Evolutionary conservation across 1,140 invertebrate genomes (phyloP).

Genomic region (Drosophila lini): DNA sequence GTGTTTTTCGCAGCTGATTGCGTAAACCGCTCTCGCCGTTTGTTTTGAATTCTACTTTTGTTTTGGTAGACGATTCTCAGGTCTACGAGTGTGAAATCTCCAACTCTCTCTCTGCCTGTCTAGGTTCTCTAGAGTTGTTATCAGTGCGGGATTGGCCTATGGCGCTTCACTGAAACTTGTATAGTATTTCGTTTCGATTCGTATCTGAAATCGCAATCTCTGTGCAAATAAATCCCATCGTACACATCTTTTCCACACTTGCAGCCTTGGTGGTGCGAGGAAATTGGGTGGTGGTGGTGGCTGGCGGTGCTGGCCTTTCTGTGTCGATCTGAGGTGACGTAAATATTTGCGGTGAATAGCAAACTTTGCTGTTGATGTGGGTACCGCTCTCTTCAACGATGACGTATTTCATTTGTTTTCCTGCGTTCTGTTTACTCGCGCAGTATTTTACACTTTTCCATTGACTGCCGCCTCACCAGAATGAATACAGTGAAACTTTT

Average conservation of each 20-base stretch:
- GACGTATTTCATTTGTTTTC: constrained; percentile 51
- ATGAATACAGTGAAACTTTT: constrained; percentile 7
- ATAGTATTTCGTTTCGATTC: constrained; percentile 21
- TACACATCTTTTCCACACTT: constrained; percentile 20
- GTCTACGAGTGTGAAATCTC: constrained; percentile 8
- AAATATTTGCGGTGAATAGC: constrained; percentile 22
- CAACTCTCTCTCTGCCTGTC: constrained; percentile 9
- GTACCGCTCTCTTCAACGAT: constrained; percentile 35
- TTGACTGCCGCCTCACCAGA: constrained; percentile 63
- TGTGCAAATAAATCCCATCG: constrained; percentile 16
- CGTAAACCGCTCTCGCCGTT: constrained; percentile 54
- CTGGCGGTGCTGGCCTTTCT: neutral
- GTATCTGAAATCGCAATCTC: constrained; percentile 30
- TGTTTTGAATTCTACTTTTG: constrained; percentile 77
- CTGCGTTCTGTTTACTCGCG: constrained; percentile 69
- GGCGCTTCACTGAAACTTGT: constrained; percentile 30
- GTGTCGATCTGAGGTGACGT: constrained; percentile 46
- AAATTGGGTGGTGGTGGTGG: neutral
- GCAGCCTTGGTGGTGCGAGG: constrained; percentile 14
- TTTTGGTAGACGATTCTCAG: constrained; percentile 69
- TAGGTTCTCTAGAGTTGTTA: constrained; percentile 25
- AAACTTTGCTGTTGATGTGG: constrained; percentile 27
- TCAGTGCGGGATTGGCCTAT: constrained; percentile 58
- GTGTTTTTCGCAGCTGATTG: constrained; percentile 58
- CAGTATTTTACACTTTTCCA: constrained; percentile 59